Conservation (phyloP, 2,797 vertebrate genomes). For the Sebastes taczanowskii region DNA sequence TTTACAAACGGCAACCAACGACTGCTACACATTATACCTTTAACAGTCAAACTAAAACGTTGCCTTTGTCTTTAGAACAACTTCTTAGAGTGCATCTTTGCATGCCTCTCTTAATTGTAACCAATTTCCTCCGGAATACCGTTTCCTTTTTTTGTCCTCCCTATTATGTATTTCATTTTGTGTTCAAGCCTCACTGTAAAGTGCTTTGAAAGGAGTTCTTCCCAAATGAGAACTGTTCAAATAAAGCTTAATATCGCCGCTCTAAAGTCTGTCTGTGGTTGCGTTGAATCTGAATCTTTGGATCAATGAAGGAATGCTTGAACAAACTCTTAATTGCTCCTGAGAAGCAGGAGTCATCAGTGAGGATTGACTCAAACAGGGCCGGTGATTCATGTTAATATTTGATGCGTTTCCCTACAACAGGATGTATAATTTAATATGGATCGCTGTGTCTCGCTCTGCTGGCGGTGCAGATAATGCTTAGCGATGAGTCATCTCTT, state of each 20-base stretch:
- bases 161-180: not conserved
- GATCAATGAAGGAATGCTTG: not conserved
- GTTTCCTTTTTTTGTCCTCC: not conserved
- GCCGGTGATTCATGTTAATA: constrained; percentile 39
- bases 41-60: not conserved
- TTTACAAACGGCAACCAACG: too few relatives aligned
- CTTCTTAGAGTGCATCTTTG: not conserved
- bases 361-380: constrained; percentile 10
- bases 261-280: not conserved
- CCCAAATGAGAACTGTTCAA: not conserved
- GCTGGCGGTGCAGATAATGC: constrained; percentile 40
- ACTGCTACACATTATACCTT: too few relatives aligned
- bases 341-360: constrained; percentile 7
- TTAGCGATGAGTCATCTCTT: constrained; percentile 50
- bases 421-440: constrained; percentile 59
- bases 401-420: constrained; percentile 41
- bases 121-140: not conserved
- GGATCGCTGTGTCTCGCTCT: constrained; percentile 41
- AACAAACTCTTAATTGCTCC: constrained; percentile 26
- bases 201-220: not conserved
- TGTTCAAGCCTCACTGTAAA: not conserved
- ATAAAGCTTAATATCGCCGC: not conserved
- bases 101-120: not conserved
- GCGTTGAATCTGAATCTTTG: not conserved
- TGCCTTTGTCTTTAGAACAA: not conserved